Evolutionary conservation across 2,888 invertebrate genomes (phyloP).

Genomic region (Cheilosia vernalis): DNA sequence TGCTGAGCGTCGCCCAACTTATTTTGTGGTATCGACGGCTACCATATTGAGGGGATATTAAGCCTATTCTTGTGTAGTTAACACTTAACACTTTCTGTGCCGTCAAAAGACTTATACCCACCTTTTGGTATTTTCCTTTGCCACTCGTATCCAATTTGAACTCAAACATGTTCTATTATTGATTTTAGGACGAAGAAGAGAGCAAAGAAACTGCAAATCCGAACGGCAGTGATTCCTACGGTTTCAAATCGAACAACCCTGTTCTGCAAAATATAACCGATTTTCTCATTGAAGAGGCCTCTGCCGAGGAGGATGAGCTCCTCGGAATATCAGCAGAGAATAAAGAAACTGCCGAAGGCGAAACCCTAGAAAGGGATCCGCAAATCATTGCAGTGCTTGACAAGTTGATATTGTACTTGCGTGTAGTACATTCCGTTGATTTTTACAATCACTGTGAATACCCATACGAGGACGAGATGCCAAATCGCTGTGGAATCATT

Average conservation of each 20-base stretch:
- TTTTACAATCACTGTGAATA: slow-evolving; percentile 99
- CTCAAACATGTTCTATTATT: not conserved
- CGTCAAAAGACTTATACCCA: no score
- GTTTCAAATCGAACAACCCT: slow-evolving; percentile 94
- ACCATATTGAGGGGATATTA: no score
- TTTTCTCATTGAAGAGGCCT: slow-evolving; percentile 98
- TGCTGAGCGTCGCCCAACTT: no score
- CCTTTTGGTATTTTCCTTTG: no score
- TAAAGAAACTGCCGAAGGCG: slow-evolving; percentile 84
- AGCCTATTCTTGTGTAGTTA: no score
- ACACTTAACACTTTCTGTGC: no score
- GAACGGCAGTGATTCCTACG: slow-evolving; percentile 83
- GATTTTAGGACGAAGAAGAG: slow-evolving; percentile 44
- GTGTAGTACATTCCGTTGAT: slow-evolving; percentile 99
- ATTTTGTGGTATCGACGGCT: no score
- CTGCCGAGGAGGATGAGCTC: slow-evolving; percentile 98
- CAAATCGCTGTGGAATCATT: slow-evolving; percentile 98
- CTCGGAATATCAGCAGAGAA: slow-evolving; percentile 87
- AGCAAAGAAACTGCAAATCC: slow-evolving; percentile 45
- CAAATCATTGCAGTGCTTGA: slow-evolving; percentile 89
- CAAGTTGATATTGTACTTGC: slow-evolving; percentile 94
- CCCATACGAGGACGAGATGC: slow-evolving; percentile 99
- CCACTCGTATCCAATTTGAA: no score
- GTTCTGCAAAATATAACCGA: slow-evolving; percentile 98
- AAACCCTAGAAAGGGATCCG: slow-evolving; percentile 89